Evolutionary conservation across 2,797 vertebrate genomes (phyloP).

Genomic region (Hylomyscus alleni): DNA sequence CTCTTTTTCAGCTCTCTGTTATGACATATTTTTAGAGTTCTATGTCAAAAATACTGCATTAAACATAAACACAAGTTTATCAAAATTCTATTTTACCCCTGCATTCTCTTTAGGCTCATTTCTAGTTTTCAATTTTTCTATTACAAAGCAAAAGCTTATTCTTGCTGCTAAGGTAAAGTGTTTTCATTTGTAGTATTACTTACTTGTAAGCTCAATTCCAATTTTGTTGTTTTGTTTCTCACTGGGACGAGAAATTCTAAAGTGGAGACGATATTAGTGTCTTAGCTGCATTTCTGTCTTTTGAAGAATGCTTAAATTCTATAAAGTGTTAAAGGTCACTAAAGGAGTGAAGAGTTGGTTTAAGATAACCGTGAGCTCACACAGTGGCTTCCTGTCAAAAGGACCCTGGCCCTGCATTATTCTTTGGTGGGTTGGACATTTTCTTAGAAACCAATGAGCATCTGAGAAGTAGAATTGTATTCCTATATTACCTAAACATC

Average conservation of each 20-base stretch:
- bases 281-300: neutral
- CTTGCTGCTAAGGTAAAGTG: neutral
- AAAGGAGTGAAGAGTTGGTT: conserved; percentile 23
- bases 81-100: conserved; percentile 38
- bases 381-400: neutral
- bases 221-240: conserved; percentile 29
- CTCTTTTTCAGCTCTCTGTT: conserved; percentile 60
- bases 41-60: conserved; percentile 69
- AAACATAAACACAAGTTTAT: conserved; percentile 42
- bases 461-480: neutral
- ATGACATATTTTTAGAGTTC: conserved; percentile 46
- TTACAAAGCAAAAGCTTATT: conserved; percentile 54
- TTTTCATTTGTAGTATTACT: conserved; percentile 20
- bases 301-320: neutral
- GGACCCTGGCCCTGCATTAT: neutral
- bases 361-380: neutral
- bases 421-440: neutral
- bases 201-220: neutral
- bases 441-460: conserved; percentile 52
- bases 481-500: conserved; percentile 10
- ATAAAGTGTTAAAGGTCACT: neutral
- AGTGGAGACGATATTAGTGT: neutral
- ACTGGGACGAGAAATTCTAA: neutral
- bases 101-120: conserved; percentile 59
- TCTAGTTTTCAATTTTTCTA: conserved; percentile 57